Evolutionary conservation across 35 echinoderm and acorn worm genomes (phyloP).

Genomic region (Anneissia japonica): DNA sequence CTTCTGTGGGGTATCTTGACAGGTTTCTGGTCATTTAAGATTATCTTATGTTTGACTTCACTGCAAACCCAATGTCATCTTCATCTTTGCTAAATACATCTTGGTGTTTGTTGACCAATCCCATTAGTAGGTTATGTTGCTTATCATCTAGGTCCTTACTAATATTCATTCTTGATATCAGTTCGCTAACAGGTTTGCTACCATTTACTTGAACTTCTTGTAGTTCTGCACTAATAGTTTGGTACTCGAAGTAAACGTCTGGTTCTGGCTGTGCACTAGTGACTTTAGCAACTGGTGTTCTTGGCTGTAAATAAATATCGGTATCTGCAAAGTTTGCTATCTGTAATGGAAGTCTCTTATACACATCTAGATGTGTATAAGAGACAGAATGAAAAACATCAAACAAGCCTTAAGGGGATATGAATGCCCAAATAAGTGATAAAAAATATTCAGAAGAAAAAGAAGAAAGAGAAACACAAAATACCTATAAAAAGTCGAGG

Average conservation of each 20-base stretch:
- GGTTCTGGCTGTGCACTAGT: background rate
- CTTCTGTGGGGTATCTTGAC: slow-evolving; percentile 11
- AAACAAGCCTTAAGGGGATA: no score
- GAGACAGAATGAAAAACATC: no score
- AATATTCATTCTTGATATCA: slow-evolving; percentile 11
- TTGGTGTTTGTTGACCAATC: slow-evolving; percentile 1
- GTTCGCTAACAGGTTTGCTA: background rate
- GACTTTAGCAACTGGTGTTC: slow-evolving; percentile 2
- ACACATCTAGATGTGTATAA: no score
- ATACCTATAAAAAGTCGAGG: no score
- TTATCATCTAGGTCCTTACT: background rate
- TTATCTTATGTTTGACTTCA: slow-evolving; percentile 5
- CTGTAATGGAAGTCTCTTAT: slow-evolving; percentile 29
- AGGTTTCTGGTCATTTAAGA: slow-evolving; percentile 1
- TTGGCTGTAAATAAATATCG: slow-evolving; percentile 39
- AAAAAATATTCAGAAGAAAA: no score
- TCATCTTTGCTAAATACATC: slow-evolving; percentile 17
- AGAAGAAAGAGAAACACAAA: no score
- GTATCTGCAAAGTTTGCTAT: slow-evolving; percentile 26
- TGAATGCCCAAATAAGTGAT: no score
- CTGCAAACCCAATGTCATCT: slow-evolving; percentile 33
- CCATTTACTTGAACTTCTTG: background rate
- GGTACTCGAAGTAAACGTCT: background rate
- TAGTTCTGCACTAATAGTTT: background rate
- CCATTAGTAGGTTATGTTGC: background rate